Evolutionary conservation across 2,797 vertebrate species (phyloP).

Genomic region (Cynopterus sphinx): DNA sequence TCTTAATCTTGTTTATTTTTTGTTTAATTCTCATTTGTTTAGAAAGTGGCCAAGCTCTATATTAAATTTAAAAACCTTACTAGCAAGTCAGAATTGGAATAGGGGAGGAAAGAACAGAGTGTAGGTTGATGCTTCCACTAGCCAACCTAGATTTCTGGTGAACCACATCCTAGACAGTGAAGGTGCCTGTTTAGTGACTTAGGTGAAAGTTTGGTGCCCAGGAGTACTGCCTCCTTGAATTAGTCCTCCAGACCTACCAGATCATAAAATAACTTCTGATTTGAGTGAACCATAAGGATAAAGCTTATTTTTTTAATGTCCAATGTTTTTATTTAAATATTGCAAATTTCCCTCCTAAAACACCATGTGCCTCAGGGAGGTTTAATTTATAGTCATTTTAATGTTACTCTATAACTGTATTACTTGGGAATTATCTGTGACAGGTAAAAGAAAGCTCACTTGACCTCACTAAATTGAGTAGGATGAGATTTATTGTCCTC

Average conservation of each 20-base stretch:
- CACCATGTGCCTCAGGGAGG: not conserved
- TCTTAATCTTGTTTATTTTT: not conserved
- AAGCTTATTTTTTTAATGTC: not conserved
- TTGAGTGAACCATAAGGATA: not conserved
- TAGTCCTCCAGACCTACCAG: not conserved
- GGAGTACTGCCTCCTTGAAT: accelerated
- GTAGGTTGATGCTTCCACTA: not conserved
- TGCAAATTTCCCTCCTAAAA: not conserved
- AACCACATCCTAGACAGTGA: not conserved
- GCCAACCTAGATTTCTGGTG: not conserved
- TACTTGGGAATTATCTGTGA: not conserved
- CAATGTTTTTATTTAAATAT: not conserved
- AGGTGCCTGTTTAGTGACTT: not conserved
- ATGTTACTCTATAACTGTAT: not conserved
- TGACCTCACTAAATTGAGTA: not conserved
- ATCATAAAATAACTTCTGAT: not conserved
- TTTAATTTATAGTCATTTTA: not conserved
- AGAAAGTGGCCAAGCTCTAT: not conserved
- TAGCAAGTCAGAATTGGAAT: not conserved
- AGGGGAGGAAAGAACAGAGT: accelerated
- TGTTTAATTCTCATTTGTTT: not conserved
- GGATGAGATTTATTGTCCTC: not conserved
- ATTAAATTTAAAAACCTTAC: not conserved
- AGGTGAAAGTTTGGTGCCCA: not conserved
- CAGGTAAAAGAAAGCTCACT: not conserved